Percentiles rank a stretch among this genome's conserved stretches.
Evolutionary conservation across 2,797 vertebrate species (phyloP).

Genomic region (Ataeniobius toweri): DNA sequence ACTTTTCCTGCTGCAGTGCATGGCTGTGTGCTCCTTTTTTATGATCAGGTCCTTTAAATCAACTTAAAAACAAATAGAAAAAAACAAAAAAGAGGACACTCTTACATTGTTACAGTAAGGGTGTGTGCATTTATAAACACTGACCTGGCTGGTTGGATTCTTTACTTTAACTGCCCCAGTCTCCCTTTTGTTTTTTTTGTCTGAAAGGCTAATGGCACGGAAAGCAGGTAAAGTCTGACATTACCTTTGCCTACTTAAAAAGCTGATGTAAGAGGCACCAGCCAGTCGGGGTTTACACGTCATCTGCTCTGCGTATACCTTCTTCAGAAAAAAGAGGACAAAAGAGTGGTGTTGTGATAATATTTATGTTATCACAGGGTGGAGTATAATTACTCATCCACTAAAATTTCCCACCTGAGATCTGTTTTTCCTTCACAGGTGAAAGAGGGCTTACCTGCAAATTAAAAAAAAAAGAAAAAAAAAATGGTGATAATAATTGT

Average conservation of each 20-base stretch:
- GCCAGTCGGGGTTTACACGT: conserved; percentile 45
- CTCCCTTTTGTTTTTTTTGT: conserved; percentile 71
- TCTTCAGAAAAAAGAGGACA: conserved; percentile 36
- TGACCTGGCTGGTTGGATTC: conserved; percentile 73
- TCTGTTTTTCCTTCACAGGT: conserved; percentile 58
- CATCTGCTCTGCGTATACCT: conserved; percentile 56
- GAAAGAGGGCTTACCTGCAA: conserved; percentile 73
- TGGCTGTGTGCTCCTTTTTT: conserved; percentile 15
- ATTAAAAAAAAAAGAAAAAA: conserved; percentile 44
- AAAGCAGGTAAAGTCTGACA: conserved; percentile 68
- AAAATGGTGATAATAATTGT: conserved; percentile 70
- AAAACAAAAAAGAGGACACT: conserved; percentile 1
- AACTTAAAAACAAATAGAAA: conserved; percentile 2
- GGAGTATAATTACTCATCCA: conserved; percentile 68
- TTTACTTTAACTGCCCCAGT: conserved; percentile 63
- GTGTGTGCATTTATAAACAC: conserved; percentile 47
- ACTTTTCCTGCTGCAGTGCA: conserved; percentile 24
- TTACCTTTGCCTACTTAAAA: conserved; percentile 47
- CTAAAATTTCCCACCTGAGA: conserved; percentile 59
- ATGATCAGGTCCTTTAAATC: conserved; percentile 32
- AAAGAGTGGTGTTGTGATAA: conserved; percentile 11
- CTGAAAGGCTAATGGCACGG: conserved; percentile 57
- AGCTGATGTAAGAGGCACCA: conserved; percentile 56
- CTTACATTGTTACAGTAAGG: conserved; percentile 23
- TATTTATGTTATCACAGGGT: conserved; percentile 20